Conservation (phyloP, 2,797 vertebrate genomes). For the Acipenser ruthenus region DNA sequence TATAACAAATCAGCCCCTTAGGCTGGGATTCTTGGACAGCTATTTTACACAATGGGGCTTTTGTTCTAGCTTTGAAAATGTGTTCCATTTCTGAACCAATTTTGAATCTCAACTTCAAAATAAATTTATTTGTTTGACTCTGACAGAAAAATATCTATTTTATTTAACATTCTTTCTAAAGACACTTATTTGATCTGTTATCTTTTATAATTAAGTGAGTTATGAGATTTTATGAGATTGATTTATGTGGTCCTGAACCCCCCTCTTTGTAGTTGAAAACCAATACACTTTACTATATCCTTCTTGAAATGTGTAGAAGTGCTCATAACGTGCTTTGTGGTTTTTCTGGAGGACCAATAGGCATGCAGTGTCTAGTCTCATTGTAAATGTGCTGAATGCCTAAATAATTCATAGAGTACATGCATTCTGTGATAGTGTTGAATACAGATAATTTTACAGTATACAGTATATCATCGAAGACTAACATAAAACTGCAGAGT, state of each 20-base stretch:
- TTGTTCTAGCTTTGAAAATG: constrained; percentile 17
- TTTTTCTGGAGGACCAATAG: background rate
- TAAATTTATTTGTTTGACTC: constrained; percentile 1
- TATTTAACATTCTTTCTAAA: too few species aligned
- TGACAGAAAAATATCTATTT: background rate
- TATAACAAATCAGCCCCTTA: constrained; percentile 55
- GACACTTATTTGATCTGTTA: too few species aligned
- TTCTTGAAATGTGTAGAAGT: background rate
- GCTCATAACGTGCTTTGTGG: background rate
- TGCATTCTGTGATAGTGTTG: background rate
- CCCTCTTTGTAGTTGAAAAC: background rate
- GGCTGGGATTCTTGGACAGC: constrained; percentile 50
- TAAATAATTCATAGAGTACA: background rate
- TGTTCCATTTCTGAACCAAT: constrained; percentile 10
- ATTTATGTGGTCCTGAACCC: background rate
- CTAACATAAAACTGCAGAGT: background rate
- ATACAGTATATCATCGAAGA: background rate
- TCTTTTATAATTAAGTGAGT: too few species aligned
- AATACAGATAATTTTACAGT: background rate
- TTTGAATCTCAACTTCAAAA: constrained; percentile 7
- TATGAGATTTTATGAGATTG: background rate
- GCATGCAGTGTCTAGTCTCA: background rate
- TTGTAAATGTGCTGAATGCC: background rate
- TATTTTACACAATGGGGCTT: constrained; percentile 10
- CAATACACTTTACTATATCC: background rate